Evolutionary conservation across 2,888 invertebrate species (phyloP).

Genomic region (Antitype chi): DNA sequence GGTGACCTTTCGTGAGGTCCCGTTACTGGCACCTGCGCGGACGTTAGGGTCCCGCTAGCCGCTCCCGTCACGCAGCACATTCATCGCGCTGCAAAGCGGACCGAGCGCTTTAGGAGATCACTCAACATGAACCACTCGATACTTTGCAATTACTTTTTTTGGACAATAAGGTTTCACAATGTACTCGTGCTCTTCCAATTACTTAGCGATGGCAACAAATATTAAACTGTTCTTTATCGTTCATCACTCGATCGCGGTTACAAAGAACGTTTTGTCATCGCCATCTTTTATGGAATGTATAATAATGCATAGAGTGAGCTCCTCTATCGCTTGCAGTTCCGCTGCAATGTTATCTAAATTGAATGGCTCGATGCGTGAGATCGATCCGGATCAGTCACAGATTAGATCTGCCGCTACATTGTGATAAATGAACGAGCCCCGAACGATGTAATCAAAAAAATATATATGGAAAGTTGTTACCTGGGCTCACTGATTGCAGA

Average conservation of each 20-base stretch:
- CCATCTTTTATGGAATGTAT: constrained; percentile 25
- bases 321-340: constrained; percentile 31
- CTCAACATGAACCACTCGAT: constrained; percentile 1
- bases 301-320: constrained; percentile 21
- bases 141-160: constrained; percentile 25
- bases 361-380: constrained; percentile 50
- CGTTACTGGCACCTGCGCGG: constrained; percentile 81
- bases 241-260: constrained; percentile 12
- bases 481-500: constrained; percentile 29
- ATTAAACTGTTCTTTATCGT: constrained; percentile 36
- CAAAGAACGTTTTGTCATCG: constrained; percentile 23
- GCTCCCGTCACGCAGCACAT: constrained; percentile 17
- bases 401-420: constrained; percentile 48
- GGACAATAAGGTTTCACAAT: constrained; percentile 29
- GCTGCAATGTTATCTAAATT: constrained; percentile 41
- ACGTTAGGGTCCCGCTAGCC: constrained; percentile 82
- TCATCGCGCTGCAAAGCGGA: constrained; percentile 23
- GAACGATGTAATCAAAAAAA: constrained; percentile 22
- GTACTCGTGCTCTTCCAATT: constrained; percentile 40
- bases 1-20: constrained; percentile 82
- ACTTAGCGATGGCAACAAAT: constrained; percentile 33
- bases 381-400: constrained; percentile 54
- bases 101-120: constrained; percentile 21
- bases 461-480: constrained; percentile 26
- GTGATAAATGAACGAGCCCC: constrained; percentile 42